Conservation (phyloP, 1,140 invertebrate genomes). For the Lepidotrigona ventralis region DNA sequence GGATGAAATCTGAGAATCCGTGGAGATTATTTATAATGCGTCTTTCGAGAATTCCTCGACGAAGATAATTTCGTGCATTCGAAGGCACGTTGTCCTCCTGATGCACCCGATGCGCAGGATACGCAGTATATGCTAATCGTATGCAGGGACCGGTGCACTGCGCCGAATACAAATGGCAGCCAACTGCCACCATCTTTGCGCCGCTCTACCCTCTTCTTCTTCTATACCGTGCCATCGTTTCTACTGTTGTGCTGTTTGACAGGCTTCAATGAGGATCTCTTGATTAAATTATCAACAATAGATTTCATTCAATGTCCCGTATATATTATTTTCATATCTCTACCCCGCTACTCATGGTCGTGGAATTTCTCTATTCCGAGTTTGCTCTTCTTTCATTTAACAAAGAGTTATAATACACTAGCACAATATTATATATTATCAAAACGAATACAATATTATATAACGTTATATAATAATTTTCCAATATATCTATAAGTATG, state of each 20-base stretch:
- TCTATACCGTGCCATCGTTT: background rate
- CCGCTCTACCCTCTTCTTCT: conserved; percentile 2
- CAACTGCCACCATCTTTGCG: conserved; percentile 42
- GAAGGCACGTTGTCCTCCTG: conserved; percentile 41
- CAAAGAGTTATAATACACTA: no score
- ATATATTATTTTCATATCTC: background rate
- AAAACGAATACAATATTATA: no score
- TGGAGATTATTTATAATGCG: conserved; percentile 29
- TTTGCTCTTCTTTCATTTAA: no score
- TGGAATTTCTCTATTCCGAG: no score
- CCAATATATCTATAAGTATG: background rate
- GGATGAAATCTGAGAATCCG: conserved; percentile 2
- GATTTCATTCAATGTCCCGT: background rate
- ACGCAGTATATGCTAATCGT: conserved; percentile 60
- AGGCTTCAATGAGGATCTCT: background rate
- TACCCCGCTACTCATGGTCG: no score
- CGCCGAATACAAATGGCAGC: conserved; percentile 54
- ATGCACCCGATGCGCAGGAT: conserved; percentile 57
- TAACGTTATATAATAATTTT: background rate
- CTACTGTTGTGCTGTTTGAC: background rate
- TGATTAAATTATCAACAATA: background rate
- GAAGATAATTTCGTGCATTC: conserved; percentile 48
- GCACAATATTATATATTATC: no score
- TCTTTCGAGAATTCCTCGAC: conserved; percentile 47
- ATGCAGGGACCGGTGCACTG: conserved; percentile 37